phyloP scores from a whole-genome alignment of 2,113 vertebrate genomes.

The Labrus mixtus region DNA sequence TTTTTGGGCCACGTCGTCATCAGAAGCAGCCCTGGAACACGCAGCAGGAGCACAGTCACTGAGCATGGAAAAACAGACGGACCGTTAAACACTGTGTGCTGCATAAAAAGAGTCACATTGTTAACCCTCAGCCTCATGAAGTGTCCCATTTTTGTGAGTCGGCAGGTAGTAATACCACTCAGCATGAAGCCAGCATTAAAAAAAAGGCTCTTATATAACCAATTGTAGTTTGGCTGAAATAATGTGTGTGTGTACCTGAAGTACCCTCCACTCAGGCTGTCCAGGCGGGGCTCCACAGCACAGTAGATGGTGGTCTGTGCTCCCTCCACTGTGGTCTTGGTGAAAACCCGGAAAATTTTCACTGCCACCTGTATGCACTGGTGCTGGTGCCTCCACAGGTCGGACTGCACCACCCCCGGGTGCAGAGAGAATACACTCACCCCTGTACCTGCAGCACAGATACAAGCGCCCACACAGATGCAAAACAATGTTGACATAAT shows the following conservation, averaged over 20 bases:
- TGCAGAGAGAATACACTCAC: slow-evolving; percentile 84
- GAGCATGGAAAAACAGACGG: slow-evolving; percentile 36
- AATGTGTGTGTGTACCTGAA: slow-evolving; percentile 77
- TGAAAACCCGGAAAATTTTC: slow-evolving; percentile 79
- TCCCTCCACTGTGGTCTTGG: slow-evolving; percentile 82
- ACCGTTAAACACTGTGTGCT: slow-evolving; percentile 7
- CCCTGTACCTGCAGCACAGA: slow-evolving; percentile 72
- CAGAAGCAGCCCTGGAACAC: slow-evolving; percentile 76
- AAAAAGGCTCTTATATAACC: not conserved
- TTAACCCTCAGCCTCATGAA: not conserved
- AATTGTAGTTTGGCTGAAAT: not conserved
- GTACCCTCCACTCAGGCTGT: slow-evolving; percentile 79
- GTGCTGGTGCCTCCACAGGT: slow-evolving; percentile 83
- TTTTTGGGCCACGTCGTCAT: slow-evolving; percentile 82
- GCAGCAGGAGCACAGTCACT: slow-evolving; percentile 80
- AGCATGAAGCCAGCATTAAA: not conserved
- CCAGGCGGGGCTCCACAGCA: slow-evolving; percentile 81
- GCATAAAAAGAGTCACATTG: not conserved
- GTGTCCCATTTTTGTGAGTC: not conserved
- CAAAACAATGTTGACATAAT: not conserved
- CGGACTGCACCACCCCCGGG: slow-evolving; percentile 84
- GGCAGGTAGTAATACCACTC: slow-evolving; percentile 10
- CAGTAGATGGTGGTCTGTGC: slow-evolving; percentile 86
- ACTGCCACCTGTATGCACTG: slow-evolving; percentile 76
- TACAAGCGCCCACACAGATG: not conserved